A percentile compares a stretch with the other conserved stretches of the same genome.
Evolutionary conservation across 2,888 invertebrate species (phyloP).

Genomic region (Hypercompe scribonia): DNA sequence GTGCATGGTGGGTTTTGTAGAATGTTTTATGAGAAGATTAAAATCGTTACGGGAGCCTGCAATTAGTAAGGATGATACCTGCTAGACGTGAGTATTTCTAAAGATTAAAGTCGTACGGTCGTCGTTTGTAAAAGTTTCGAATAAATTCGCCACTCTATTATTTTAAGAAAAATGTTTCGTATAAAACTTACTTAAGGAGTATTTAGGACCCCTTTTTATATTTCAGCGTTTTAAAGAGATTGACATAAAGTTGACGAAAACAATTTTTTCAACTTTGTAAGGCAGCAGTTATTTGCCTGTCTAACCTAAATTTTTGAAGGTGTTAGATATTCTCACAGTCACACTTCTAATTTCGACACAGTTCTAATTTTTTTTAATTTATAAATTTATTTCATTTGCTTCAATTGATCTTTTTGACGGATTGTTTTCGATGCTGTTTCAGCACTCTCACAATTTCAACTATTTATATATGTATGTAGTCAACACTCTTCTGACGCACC

Average conservation of each 20-base stretch:
- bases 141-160: background rate
- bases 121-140: background rate
- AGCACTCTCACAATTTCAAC: background rate
- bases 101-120: background rate
- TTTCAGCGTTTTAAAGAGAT: background rate
- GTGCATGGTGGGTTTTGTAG: slow-evolving; percentile 51
- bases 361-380: background rate
- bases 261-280: background rate
- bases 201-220: background rate
- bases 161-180: background rate
- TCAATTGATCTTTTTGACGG: background rate
- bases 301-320: no score
- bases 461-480: background rate
- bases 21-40: slow-evolving; percentile 62
- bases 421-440: background rate
- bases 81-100: slow-evolving; percentile 42
- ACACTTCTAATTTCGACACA: no score
- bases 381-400: background rate
- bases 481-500: no score
- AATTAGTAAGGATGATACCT: slow-evolving; percentile 54
- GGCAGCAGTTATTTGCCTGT: background rate
- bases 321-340: no score
- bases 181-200: background rate
- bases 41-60: slow-evolving; percentile 63
- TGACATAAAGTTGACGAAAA: background rate